Conservation (phyloP, 2,113 vertebrate genomes). For the Oncorhynchus keta region DNA sequence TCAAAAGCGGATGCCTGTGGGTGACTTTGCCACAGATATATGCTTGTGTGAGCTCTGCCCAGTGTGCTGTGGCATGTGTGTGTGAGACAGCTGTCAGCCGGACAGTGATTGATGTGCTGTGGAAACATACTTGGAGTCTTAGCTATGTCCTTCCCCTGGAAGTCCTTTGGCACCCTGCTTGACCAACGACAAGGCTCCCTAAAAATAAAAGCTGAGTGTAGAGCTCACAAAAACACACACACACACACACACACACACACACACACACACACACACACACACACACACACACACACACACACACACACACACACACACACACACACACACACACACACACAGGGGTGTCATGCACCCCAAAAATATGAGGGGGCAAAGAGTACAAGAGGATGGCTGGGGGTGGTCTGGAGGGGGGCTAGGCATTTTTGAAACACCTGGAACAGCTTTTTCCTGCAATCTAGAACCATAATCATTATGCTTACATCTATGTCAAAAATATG, state of each 20-base stretch:
- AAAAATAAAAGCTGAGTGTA: conserved; percentile 68
- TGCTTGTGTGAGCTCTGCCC: conserved; percentile 28
- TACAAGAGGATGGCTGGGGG: too few relatives aligned
- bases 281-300: neutral
- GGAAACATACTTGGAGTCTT: conserved; percentile 74
- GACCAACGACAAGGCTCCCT: conserved; percentile 53
- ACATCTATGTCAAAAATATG: too few relatives aligned
- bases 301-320: neutral
- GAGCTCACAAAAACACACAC: conserved; percentile 5
- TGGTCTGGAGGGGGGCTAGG: too few relatives aligned
- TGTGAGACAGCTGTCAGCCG: conserved; percentile 62
- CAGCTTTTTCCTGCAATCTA: too few relatives aligned
- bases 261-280: conserved; percentile 1
- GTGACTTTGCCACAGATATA: conserved; percentile 48
- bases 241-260: neutral
- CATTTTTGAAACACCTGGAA: too few relatives aligned
- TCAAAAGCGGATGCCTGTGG: conserved; percentile 63
- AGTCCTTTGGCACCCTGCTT: conserved; percentile 58
- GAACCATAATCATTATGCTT: too few relatives aligned
- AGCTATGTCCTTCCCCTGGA: conserved; percentile 69
- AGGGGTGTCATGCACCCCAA: too few relatives aligned
- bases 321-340: conserved; percentile 1
- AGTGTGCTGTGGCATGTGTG: conserved; percentile 19
- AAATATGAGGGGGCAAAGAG: too few relatives aligned
- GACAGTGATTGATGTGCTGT: conserved; percentile 58